phyloP scores from a whole-genome alignment of 2,797 vertebrate species.

The Syngnathus acus region DNA sequence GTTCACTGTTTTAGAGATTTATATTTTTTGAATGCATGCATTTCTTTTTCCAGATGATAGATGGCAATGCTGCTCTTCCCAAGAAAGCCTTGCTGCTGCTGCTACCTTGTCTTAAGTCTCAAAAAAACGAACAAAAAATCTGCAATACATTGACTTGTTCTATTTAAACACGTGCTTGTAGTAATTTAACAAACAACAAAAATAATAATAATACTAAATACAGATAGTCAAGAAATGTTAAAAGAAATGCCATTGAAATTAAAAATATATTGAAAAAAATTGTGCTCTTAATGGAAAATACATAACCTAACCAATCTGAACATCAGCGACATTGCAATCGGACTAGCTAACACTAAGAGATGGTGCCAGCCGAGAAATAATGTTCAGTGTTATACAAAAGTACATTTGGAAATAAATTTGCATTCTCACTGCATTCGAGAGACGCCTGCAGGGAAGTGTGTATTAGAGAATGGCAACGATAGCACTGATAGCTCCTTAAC shows the following conservation, averaged over 20 bases:
- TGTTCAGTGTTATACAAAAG: not conserved
- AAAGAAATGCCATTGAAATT: no score
- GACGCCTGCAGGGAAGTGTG: conserved; percentile 13
- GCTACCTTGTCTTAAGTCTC: not conserved
- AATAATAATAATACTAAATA: no score
- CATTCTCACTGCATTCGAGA: not conserved
- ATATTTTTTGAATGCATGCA: conserved; percentile 14
- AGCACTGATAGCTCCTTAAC: conserved; percentile 17
- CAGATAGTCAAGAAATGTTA: no score
- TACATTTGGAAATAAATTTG: not conserved
- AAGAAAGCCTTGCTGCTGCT: conserved; percentile 18
- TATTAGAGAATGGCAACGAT: conserved; percentile 27
- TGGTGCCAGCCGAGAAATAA: not conserved
- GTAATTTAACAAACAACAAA: no score
- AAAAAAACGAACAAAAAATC: no score
- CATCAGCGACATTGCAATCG: no score
- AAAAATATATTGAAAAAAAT: no score
- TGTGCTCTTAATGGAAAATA: no score
- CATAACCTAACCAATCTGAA: no score
- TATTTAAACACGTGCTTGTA: not conserved
- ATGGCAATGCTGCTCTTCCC: conserved; percentile 88
- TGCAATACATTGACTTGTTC: not conserved
- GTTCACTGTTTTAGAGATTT: not conserved
- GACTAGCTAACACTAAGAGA: not conserved
- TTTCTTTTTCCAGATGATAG: conserved; percentile 64